A percentile compares a stretch with the other conserved stretches of the same genome.
Conservation (phyloP, 1,140 invertebrate species). For the Ips nitidus region DNA sequence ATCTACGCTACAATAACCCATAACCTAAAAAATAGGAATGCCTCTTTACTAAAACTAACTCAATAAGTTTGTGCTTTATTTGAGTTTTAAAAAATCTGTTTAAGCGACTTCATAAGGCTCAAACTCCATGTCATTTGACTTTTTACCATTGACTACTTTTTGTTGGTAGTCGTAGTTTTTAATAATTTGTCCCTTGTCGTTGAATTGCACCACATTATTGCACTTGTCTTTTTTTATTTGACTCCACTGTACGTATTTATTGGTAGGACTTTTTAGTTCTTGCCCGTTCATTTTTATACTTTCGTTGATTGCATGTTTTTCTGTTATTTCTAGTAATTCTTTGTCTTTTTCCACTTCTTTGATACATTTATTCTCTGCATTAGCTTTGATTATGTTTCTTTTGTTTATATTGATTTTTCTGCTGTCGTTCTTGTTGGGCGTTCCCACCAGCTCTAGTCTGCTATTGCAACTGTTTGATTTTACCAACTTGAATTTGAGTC, state of each 20-base stretch:
- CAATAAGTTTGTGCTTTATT: too few relatives aligned
- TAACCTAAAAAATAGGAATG: too few relatives aligned
- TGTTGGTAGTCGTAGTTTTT: constrained; percentile 46
- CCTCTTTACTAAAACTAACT: too few relatives aligned
- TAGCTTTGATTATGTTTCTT: constrained; percentile 38
- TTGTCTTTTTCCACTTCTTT: too few relatives aligned
- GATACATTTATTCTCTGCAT: too few relatives aligned
- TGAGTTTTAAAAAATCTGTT: too few relatives aligned
- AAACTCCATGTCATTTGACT: constrained; percentile 79
- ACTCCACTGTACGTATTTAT: constrained; percentile 40
- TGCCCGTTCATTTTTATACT: constrained; percentile 33
- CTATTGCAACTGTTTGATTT: constrained; percentile 85
- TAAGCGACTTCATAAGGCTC: constrained; percentile 74
- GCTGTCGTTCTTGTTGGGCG: constrained; percentile 53
- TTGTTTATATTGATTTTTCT: constrained; percentile 39
- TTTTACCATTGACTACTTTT: constrained; percentile 51
- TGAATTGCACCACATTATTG: constrained; percentile 39
- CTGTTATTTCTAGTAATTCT: too few relatives aligned
- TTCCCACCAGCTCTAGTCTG: constrained; percentile 73
- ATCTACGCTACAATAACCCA: too few relatives aligned
- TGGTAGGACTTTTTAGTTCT: constrained; percentile 33
- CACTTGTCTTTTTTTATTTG: constrained; percentile 41
- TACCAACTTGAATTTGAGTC: constrained; percentile 73
- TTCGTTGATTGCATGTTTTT: constrained; percentile 52
- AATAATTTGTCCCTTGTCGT: constrained; percentile 38